A percentile compares a stretch with the other conserved stretches of the same genome.
phyloP scores from a whole-genome alignment of 2,888 invertebrate genomes.

The Melikaiella ostensackeni region DNA sequence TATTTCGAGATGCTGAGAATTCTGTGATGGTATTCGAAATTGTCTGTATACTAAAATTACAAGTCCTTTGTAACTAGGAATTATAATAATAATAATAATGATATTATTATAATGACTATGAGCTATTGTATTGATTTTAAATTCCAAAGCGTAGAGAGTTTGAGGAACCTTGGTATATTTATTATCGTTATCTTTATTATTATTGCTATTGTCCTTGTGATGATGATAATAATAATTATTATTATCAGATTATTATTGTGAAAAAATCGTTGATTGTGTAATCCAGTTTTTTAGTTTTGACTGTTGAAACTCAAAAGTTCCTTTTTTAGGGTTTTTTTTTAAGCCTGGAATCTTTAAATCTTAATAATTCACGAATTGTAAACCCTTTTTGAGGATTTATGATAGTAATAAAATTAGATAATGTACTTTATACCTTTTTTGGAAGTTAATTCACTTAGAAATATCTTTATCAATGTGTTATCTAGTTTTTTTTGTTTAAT shows the following conservation, averaged over 20 bases:
- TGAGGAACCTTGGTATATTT: constrained; percentile 24
- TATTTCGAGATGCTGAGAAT: constrained; percentile 38
- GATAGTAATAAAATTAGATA: constrained; percentile 39
- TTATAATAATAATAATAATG: constrained; percentile 40
- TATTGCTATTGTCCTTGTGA: constrained; percentile 17
- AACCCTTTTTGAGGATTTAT: constrained; percentile 35
- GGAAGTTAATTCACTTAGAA: background rate
- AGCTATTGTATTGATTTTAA: constrained; percentile 35
- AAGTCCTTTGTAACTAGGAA: constrained; percentile 41
- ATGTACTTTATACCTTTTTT: constrained; percentile 32
- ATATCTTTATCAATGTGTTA: background rate
- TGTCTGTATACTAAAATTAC: constrained; percentile 40
- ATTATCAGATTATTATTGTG: constrained; percentile 28
- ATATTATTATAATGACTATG: constrained; percentile 39
- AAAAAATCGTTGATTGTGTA: constrained; percentile 23
- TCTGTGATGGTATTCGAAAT: constrained; percentile 41
- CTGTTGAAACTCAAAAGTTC: constrained; percentile 9
- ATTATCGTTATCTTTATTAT: constrained; percentile 28
- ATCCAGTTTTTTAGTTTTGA: constrained; percentile 26
- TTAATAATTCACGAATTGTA: constrained; percentile 35
- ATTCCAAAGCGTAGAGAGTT: constrained; percentile 31
- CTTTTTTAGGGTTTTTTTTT: constrained; percentile 27
- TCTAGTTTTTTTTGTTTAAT: background rate
- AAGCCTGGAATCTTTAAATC: constrained; percentile 33
- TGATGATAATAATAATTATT: constrained; percentile 22